Conservation (phyloP, 2,888 invertebrate genomes). For the Brenthis daphne region DNA sequence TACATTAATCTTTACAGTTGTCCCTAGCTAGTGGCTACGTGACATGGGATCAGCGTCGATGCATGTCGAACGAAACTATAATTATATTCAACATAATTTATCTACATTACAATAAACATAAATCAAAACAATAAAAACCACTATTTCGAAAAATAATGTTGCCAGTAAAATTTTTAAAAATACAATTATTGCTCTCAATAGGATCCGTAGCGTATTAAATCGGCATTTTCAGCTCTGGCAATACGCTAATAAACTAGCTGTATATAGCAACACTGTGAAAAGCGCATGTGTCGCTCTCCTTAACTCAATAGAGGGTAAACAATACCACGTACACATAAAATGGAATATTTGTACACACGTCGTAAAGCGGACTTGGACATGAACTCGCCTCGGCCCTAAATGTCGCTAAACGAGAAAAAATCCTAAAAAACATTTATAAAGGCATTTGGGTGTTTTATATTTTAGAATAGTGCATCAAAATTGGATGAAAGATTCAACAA, state of each 20-base stretch:
- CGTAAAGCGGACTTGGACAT: slow-evolving; percentile 41
- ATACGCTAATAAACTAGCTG: neutral
- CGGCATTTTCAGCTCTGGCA: neutral
- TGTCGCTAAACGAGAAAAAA: slow-evolving; percentile 6
- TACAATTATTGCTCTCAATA: slow-evolving; percentile 39
- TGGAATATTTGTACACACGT: slow-evolving; percentile 48
- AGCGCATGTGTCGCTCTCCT: too few relatives aligned
- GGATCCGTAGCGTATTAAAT: neutral
- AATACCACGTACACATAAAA: too few relatives aligned
- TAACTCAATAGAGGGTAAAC: slow-evolving; percentile 53
- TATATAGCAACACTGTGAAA: slow-evolving; percentile 4
- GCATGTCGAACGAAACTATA: slow-evolving; percentile 76
- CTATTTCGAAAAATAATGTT: slow-evolving; percentile 48
- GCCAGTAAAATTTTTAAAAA: slow-evolving; percentile 46
- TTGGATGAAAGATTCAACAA: neutral
- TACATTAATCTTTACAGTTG: slow-evolving; percentile 80
- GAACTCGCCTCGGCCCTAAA: slow-evolving; percentile 28
- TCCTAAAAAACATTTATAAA: slow-evolving; percentile 10
- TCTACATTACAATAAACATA: slow-evolving; percentile 71
- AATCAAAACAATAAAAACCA: slow-evolving; percentile 50
- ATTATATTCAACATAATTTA: slow-evolving; percentile 77
- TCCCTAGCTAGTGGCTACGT: slow-evolving; percentile 68
- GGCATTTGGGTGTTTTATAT: slow-evolving; percentile 14
- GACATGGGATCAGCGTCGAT: slow-evolving; percentile 74
- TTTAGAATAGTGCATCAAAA: slow-evolving; percentile 4